A percentile compares a stretch with the other conserved stretches of the same genome.
phyloP scores from a whole-genome alignment of 2,888 invertebrate species.

The Pristionchus entomophagus region DNA sequence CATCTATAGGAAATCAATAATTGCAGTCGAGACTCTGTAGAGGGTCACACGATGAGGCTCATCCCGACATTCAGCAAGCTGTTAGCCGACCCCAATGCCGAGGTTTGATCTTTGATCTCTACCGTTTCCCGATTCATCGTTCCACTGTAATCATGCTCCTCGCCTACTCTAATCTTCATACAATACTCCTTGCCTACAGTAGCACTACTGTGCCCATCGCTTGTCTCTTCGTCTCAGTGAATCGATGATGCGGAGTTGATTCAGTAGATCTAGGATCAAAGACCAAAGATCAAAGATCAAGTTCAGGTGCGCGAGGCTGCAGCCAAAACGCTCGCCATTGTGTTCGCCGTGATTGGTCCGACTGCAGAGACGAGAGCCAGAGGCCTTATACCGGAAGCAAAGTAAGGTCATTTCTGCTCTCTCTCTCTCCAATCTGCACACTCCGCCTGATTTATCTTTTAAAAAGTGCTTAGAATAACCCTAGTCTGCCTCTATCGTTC shows the following conservation, averaged over 20 bases:
- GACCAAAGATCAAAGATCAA: neutral
- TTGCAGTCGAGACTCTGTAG: constrained; percentile 41
- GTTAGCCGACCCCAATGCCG: constrained; percentile 46
- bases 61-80: constrained; percentile 45
- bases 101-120: constrained; percentile 34
- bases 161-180: no score
- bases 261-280: no score
- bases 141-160: no score
- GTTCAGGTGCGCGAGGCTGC: constrained; percentile 40
- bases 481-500: no score
- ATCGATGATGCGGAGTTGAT: no score
- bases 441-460: no score
- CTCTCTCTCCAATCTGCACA: no score
- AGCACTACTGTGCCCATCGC: neutral
- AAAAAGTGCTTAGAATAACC: no score
- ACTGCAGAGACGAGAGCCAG: neutral
- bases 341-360: constrained; percentile 38
- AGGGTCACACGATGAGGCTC: constrained; percentile 29
- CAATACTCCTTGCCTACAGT: neutral
- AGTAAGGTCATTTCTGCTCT: constrained; percentile 40
- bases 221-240: neutral
- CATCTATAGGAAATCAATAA: no score
- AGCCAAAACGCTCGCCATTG: constrained; percentile 33
- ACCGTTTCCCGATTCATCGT: neutral
- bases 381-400: constrained; percentile 44